A percentile compares a stretch with the other conserved stretches of the same genome.
Conservation (phyloP, 64 coral and sea anemone genomes). For the Montipora cactus region DNA sequence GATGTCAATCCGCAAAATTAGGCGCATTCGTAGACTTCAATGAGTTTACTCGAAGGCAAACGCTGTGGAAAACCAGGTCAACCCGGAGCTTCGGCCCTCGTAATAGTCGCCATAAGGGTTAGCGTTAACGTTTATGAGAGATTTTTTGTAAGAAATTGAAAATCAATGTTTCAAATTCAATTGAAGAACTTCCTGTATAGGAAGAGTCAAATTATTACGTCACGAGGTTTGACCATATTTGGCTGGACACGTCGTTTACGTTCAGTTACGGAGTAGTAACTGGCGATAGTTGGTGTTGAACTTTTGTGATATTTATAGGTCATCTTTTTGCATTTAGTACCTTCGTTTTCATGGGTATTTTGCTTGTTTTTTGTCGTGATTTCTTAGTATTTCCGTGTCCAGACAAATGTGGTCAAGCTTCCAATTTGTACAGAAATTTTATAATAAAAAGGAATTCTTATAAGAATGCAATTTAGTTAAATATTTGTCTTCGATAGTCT, state of each 20-base stretch:
- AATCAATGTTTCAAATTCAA: constrained; percentile 4
- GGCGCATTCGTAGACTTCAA: no score
- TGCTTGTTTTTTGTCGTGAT: no score
- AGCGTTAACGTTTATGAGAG: background rate
- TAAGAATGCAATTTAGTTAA: background rate
- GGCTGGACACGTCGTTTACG: background rate
- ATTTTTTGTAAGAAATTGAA: constrained; percentile 38
- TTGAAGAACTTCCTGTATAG: background rate
- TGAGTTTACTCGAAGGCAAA: background rate
- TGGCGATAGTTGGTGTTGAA: background rate
- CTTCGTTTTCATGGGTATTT: no score
- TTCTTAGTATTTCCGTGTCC: background rate
- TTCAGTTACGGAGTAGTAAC: background rate
- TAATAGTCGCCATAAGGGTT: background rate
- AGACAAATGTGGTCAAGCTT: constrained; percentile 20
- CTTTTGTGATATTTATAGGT: background rate
- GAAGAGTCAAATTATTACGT: constrained; percentile 21
- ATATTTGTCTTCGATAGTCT: background rate
- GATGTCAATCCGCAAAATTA: no score
- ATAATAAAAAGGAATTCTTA: background rate
- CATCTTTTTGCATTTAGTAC: no score
- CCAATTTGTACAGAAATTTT: constrained; percentile 27
- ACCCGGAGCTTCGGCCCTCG: background rate
- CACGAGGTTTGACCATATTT: constrained; percentile 12
- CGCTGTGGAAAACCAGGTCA: background rate